Conservation (phyloP, 35 echinoderm and acorn worm species). For the Heliocidaris tuberculata region DNA sequence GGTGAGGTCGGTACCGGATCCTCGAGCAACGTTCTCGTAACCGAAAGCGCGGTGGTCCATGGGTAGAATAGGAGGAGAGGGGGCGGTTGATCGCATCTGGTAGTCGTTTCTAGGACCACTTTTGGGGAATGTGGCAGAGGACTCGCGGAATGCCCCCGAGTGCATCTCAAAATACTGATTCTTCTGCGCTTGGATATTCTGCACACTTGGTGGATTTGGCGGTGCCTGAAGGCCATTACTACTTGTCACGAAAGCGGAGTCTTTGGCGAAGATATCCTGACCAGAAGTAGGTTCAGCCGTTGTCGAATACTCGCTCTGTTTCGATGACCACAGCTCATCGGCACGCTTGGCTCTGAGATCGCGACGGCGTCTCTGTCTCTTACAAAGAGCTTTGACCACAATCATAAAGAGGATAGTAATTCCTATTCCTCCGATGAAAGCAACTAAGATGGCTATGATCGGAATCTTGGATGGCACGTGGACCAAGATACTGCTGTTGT, state of each 20-base stretch:
- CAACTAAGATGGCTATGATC: background rate
- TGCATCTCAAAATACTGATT: slow-evolving; percentile 27
- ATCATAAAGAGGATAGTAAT: background rate
- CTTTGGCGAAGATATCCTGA: background rate
- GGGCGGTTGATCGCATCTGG: background rate
- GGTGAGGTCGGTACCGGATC: background rate
- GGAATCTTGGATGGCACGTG: background rate
- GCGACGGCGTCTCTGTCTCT: background rate
- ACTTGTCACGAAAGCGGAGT: background rate
- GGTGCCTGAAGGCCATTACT: background rate
- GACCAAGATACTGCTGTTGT: background rate
- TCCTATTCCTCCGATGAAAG: background rate
- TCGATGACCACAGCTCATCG: slow-evolving; percentile 3
- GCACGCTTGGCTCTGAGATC: background rate
- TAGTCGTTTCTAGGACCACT: background rate
- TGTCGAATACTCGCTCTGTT: background rate
- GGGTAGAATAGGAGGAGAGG: background rate
- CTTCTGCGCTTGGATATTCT: background rate
- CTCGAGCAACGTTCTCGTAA: slow-evolving; percentile 6
- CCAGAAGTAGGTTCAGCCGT: background rate
- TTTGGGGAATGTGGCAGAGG: background rate
- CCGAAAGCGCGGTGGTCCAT: background rate
- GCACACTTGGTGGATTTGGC: background rate
- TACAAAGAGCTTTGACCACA: background rate
- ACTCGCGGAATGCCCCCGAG: background rate